Conservation (phyloP, 2,888 invertebrate genomes). For the Hipparchia sbordonii region DNA sequence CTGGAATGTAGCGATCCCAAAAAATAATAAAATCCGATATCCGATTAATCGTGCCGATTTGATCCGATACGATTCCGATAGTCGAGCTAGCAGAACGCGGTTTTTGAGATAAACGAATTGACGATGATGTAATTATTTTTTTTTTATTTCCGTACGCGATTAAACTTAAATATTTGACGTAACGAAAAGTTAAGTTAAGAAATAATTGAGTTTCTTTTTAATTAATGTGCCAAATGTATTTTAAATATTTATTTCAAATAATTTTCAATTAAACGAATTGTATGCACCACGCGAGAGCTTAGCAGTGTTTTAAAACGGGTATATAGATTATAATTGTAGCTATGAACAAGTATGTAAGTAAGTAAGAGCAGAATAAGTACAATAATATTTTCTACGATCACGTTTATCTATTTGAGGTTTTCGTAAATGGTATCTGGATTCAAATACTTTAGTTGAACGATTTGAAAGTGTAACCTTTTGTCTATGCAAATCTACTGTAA, state of each 20-base stretch:
- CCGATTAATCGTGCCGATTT: not conserved
- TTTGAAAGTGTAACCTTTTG: slow-evolving; percentile 4
- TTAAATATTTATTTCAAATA: slow-evolving; percentile 18
- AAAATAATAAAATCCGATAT: not conserved
- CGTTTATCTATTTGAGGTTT: not conserved
- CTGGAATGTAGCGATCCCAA: not conserved
- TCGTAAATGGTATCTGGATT: not conserved
- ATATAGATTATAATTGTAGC: slow-evolving; percentile 26
- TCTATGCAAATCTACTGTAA: not conserved
- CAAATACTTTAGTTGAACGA: not conserved
- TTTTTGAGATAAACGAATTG: too few species aligned
- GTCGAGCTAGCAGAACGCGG: too few species aligned
- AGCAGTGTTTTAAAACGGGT: slow-evolving; percentile 40
- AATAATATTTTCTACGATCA: slow-evolving; percentile 18
- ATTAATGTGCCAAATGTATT: slow-evolving; percentile 15
- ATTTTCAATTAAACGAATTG: slow-evolving; percentile 25
- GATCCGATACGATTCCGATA: not conserved
- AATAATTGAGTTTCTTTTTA: not conserved
- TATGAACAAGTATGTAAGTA: slow-evolving; percentile 11
- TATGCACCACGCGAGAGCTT: slow-evolving; percentile 31
- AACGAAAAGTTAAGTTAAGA: too few species aligned
- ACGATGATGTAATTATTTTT: too few species aligned
- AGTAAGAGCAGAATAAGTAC: slow-evolving; percentile 22
- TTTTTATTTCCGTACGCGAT: not conserved
- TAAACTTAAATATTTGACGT: too few species aligned